A percentile compares a stretch with the other conserved stretches of the same genome.
Conservation (phyloP, 53 echinoderm and acorn worm genomes). For the Apostichopus leukothele region DNA sequence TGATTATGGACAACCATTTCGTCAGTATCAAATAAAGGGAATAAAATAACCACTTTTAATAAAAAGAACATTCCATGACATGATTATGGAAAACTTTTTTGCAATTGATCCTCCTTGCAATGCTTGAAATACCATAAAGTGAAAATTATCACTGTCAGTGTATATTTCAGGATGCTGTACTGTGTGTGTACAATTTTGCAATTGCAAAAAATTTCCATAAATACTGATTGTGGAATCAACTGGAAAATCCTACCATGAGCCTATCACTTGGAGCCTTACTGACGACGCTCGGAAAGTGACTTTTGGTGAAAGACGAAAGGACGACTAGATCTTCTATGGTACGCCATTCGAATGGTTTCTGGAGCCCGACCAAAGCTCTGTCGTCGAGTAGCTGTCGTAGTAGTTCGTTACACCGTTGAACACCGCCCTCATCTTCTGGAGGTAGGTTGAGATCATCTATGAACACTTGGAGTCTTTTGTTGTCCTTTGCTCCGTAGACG, state of each 20-base stretch:
- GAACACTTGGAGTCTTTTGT: constrained; percentile 94
- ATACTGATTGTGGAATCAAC: background rate
- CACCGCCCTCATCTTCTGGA: constrained; percentile 80
- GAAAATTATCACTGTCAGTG: background rate
- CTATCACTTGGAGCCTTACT: constrained; percentile 58
- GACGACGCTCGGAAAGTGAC: constrained; percentile 72
- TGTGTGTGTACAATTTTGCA: too few species aligned
- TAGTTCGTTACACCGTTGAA: constrained; percentile 90
- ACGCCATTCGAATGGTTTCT: constrained; percentile 98
- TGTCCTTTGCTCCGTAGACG: constrained; percentile 96
- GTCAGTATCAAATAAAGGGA: background rate
- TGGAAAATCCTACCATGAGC: constrained; percentile 12
- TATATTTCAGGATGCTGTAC: background rate
- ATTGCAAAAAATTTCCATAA: background rate
- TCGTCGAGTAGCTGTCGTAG: constrained; percentile 92
- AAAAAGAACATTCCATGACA: too few species aligned
- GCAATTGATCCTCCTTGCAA: background rate
- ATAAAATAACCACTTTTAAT: too few species aligned
- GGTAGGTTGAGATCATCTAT: constrained; percentile 95
- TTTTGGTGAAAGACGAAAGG: constrained; percentile 74
- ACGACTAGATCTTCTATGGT: constrained; percentile 89
- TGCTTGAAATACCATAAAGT: background rate
- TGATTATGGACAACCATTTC: background rate
- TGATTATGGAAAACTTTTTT: background rate
- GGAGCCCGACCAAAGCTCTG: constrained; percentile 78